Conservation (phyloP, 2,888 invertebrate genomes). For the Cartodere bifasciata region DNA sequence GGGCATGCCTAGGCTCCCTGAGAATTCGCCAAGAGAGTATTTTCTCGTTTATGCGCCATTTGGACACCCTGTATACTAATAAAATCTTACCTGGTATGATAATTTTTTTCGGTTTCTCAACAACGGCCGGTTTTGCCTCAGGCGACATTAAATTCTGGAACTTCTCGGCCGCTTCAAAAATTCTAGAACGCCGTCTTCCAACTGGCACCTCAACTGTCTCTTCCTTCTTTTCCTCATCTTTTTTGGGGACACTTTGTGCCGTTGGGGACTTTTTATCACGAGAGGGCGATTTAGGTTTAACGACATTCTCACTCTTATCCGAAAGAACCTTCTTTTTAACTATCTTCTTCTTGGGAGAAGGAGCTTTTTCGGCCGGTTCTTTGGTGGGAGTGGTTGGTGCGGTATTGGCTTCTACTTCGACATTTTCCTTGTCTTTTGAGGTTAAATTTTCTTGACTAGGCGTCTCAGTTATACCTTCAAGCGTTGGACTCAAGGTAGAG, state of each 20-base stretch:
- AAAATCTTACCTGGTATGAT: constrained; percentile 68
- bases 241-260: constrained; percentile 11
- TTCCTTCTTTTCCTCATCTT: constrained; percentile 17
- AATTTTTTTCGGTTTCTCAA: constrained; percentile 62
- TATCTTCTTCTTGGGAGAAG: constrained; percentile 25
- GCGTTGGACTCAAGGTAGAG: constrained; percentile 19
- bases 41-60: too few species aligned
- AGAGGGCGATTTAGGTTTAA: constrained; percentile 12
- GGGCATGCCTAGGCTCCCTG: too few species aligned
- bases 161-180: constrained; percentile 58
- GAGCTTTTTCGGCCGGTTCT: constrained; percentile 22
- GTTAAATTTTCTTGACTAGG: constrained; percentile 30
- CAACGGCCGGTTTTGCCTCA: constrained; percentile 25
- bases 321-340: constrained; percentile 30
- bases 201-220: constrained; percentile 30
- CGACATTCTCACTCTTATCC: constrained; percentile 30
- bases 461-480: constrained; percentile 24
- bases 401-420: constrained; percentile 18
- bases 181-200: constrained; percentile 52
- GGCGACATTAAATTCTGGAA: constrained; percentile 44
- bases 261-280: constrained; percentile 10
- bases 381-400: constrained; percentile 16
- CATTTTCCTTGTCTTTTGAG: constrained; percentile 25
- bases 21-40: too few species aligned
- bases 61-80: too few species aligned